These are phyloP conservation scores for Anguilla marmorata DNA, from an alignment of 2,797 vertebrate genomes.

Conservation along the genomic window DNA sequence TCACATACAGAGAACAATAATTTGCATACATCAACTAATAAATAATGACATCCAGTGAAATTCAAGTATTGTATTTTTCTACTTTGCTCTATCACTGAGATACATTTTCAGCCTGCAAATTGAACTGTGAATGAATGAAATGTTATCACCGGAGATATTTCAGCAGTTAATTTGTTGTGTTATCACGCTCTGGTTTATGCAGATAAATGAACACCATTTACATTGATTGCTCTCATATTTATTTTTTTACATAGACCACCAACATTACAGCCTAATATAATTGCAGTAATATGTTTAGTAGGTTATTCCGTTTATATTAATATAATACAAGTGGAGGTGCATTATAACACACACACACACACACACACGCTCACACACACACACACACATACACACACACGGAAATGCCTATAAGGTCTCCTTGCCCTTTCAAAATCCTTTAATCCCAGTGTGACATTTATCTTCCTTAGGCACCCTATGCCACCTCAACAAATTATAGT, in stretches of 20 bases:
- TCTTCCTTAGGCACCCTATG: constrained; percentile 58
- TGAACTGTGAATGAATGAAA: background rate
- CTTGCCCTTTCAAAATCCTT: constrained; percentile 59
- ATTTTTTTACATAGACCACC: background rate
- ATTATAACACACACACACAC: background rate
- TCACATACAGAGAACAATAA: too few relatives aligned
- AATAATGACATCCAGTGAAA: background rate
- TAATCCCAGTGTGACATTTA: constrained; percentile 65
- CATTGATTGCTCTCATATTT: constrained; percentile 1
- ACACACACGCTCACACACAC: background rate
- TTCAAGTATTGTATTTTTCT: background rate
- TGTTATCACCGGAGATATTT: background rate
- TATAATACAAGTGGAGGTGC: constrained; percentile 15
- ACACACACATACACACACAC: constrained; percentile 5
- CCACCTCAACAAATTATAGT: constrained; percentile 61
- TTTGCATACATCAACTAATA: too few relatives aligned
- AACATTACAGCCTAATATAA: background rate
- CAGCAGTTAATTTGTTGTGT: constrained; percentile 11
- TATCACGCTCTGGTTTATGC: background rate
- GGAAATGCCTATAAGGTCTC: constrained; percentile 47
- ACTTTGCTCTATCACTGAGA: background rate
- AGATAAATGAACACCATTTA: background rate
- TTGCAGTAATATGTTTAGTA: constrained; percentile 21
- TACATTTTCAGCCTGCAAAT: background rate
- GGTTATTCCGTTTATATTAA: constrained; percentile 17